These are phyloP conservation scores for Cavia aperea DNA, from an alignment of 2,113 vertebrate genomes.

Conservation along the genomic window DNA sequence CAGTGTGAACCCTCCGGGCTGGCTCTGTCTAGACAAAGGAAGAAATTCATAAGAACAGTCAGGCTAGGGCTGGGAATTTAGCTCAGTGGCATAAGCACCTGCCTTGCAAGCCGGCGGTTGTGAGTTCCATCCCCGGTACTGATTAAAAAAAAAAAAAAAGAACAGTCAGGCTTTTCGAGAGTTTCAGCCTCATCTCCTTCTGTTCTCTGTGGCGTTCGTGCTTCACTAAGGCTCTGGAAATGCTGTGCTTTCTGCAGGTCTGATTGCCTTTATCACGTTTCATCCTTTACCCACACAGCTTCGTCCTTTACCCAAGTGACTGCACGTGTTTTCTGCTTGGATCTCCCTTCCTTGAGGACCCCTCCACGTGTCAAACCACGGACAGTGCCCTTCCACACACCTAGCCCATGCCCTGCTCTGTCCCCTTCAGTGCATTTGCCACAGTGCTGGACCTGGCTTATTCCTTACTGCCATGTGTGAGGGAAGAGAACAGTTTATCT, in stretches of 20 bases:
- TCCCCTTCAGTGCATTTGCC: neutral
- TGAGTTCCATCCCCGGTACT: too few relatives aligned
- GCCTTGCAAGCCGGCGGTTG: too few relatives aligned
- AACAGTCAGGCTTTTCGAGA: neutral
- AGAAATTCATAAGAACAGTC: neutral
- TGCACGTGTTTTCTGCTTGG: neutral
- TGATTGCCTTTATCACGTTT: neutral
- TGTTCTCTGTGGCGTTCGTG: neutral
- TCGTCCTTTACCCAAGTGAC: neutral
- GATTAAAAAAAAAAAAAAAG: too few relatives aligned
- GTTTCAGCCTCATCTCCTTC: neutral
- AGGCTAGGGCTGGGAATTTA: neutral
- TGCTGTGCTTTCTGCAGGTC: neutral
- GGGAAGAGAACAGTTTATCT: neutral
- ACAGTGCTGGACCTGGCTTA: neutral
- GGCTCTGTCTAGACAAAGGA: neutral
- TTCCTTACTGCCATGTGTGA: neutral
- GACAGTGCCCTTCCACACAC: neutral
- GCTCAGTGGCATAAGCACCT: too few relatives aligned
- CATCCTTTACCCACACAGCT: neutral
- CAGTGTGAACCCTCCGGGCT: neutral
- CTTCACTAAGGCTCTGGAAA: neutral
- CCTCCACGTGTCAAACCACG: neutral
- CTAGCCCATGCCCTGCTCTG: neutral
- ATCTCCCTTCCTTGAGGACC: neutral